phyloP scores from a whole-genome alignment of 2,797 vertebrate genomes.

The Calcarius lapponicus region DNA sequence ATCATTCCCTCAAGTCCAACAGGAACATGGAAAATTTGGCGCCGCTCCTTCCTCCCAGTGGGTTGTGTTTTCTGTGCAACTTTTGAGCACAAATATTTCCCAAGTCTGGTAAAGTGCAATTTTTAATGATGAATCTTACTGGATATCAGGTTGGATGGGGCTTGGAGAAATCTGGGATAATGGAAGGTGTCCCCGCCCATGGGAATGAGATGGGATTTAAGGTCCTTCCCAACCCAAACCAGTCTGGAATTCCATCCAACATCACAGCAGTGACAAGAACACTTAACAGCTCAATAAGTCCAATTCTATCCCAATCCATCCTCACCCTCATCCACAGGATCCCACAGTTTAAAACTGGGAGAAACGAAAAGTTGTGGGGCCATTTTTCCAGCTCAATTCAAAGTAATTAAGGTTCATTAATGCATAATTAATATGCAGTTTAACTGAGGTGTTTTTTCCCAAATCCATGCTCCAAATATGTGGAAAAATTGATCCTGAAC shows the following conservation, averaged over 20 bases:
- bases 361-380: neutral
- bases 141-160: neutral
- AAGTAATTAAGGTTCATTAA: neutral
- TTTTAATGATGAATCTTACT: neutral
- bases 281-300: neutral
- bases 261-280: neutral
- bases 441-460: accelerated
- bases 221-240: neutral
- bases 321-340: neutral
- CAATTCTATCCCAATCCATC: neutral
- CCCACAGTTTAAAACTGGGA: neutral
- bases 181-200: neutral
- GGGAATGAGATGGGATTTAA: neutral
- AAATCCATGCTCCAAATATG: neutral
- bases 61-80: neutral
- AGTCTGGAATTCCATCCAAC: neutral
- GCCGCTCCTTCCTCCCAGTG: accelerated
- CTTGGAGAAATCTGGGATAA: neutral
- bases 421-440: neutral
- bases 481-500: neutral
- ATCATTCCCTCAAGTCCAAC: neutral
- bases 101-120: neutral
- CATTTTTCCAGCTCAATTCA: neutral
- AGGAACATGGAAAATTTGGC: neutral
- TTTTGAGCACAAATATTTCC: neutral